Evolutionary conservation across 2,113 vertebrate species (phyloP).

Genomic region (Zosterops borbonicus): DNA sequence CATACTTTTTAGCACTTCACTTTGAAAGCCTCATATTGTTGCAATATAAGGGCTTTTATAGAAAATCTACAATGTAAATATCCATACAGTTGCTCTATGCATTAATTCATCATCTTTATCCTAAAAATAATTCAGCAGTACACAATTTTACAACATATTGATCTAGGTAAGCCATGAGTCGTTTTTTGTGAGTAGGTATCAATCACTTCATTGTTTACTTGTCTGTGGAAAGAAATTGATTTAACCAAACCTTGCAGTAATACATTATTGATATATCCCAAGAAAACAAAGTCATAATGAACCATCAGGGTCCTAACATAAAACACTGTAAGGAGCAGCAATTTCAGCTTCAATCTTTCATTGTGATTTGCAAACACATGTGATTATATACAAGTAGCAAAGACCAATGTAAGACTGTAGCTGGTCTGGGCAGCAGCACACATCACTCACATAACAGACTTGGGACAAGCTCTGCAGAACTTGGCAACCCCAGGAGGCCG

Average conservation of each 20-base stretch:
- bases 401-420: neutral
- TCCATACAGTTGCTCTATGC: neutral
- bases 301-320: slow-evolving; percentile 50
- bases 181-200: slow-evolving; percentile 62
- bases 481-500: neutral
- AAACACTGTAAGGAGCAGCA: neutral
- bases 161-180: slow-evolving; percentile 57
- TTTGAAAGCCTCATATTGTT: neutral
- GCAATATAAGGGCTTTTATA: neutral
- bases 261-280: slow-evolving; percentile 67
- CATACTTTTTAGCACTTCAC: neutral
- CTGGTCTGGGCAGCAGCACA: neutral
- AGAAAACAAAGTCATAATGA: slow-evolving; percentile 63
- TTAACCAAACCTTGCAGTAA: slow-evolving; percentile 67
- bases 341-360: neutral
- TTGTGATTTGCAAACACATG: neutral
- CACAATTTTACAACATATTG: slow-evolving; percentile 59
- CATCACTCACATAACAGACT: neutral
- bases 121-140: slow-evolving; percentile 51
- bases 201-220: slow-evolving; percentile 74
- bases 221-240: slow-evolving; percentile 69
- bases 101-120: slow-evolving; percentile 35
- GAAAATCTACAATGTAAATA: neutral
- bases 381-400: neutral
- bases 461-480: neutral